Evolutionary conservation across 2,113 vertebrate species (phyloP), one percentile per base, ranked within the genome.

Genomic region (Brevimyrus niger): DNA sequence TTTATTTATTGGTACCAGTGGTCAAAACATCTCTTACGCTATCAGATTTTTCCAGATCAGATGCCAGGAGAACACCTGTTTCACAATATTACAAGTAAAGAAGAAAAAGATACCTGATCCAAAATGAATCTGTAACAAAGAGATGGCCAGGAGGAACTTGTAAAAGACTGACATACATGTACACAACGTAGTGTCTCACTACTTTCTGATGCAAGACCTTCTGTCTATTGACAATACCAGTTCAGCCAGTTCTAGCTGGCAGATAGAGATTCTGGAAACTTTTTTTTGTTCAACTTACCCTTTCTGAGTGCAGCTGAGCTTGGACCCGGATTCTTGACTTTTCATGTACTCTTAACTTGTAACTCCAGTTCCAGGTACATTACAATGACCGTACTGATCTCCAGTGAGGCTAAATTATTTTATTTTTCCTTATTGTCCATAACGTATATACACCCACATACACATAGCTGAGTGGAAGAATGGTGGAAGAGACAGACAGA

Each of bases 91-190:
- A 9, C 55, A 61, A n/a, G 55, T n/a, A 61, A 61, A 61, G 65
- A 0, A 73, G 65, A 73, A 73, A 35, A 35, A 73, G 27, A 4
- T n/a, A 65, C 65, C 65, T 73, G 61, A 73, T 61, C 65, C 31
- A 73, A 35, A 4, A 73, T 0, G 3, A 73, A 91, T 97, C 96
- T 90, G 97, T 97, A 13, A 46, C 82, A 84, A 69, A 69, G n/a
- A 31, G 27, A 31, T 31, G 65, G 11, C 65, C 65, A 31, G 65
- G n/a, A 69, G 65, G 27, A 27, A 4, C 1, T 69, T 73, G 0
- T 35, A 73, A 27, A 44, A 44, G 42, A 44, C 42, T 3, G 19
- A 84, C 19, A 84, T 47, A 84, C 9, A 48, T 23, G 27, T 27
- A 73, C 65, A 35, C 19, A 48, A 48, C 10, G 47, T 48, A n/a